Conservation (phyloP, 2,797 vertebrate genomes). For the Psittacula echo region DNA sequence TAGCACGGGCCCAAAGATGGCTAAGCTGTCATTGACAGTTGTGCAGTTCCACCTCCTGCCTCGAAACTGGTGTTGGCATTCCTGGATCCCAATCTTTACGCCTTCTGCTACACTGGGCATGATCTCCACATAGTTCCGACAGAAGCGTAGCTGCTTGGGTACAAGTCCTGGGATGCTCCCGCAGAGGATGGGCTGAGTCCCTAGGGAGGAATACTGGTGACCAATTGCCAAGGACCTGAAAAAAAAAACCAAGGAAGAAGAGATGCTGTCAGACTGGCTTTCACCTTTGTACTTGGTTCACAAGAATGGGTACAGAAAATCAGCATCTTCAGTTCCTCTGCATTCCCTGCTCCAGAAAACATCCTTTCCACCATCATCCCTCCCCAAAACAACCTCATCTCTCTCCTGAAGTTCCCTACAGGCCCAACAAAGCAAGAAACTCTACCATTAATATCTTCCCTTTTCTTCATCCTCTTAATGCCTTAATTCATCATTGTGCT, state of each 20-base stretch:
- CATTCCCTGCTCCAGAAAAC: rapidly evolving
- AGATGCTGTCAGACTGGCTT: background rate
- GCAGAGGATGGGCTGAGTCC: constrained; percentile 92
- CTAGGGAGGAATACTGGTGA: constrained; percentile 92
- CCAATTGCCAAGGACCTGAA: constrained; percentile 93
- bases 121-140: constrained; percentile 97
- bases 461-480: background rate
- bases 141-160: constrained; percentile 97
- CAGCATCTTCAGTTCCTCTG: background rate
- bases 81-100: constrained; percentile 94
- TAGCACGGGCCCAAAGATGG: constrained; percentile 96
- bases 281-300: background rate
- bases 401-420: background rate
- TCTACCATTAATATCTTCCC: background rate
- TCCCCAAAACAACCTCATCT: background rate
- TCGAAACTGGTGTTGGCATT: constrained; percentile 97
- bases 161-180: constrained; percentile 96
- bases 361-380: background rate
- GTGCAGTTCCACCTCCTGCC: constrained; percentile 98
- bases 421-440: background rate
- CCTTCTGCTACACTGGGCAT: constrained; percentile 98
- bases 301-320: background rate
- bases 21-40: constrained; percentile 91
- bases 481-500: background rate
- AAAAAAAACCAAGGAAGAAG: background rate